Conservation (phyloP, 2,888 invertebrate species). For the Artemia sp. region DNA sequence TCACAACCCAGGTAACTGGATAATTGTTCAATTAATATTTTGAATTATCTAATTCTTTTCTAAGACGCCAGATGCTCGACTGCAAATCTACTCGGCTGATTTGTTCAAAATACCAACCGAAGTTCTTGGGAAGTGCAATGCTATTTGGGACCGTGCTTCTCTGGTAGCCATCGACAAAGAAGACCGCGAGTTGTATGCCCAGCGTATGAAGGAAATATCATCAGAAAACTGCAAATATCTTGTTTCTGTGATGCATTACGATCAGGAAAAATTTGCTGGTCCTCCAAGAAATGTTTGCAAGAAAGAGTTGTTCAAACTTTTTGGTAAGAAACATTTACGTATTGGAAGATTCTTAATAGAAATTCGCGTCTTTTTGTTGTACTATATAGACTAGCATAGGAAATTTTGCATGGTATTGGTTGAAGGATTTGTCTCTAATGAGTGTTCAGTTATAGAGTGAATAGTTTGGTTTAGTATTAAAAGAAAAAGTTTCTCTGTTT, state of each 20-base stretch:
- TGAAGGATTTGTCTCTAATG: no score
- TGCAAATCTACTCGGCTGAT: constrained; percentile 28
- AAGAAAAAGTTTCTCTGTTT: no score
- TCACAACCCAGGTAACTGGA: no score
- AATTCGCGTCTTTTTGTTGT: no score
- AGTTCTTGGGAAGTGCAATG: constrained; percentile 27
- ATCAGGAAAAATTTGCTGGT: constrained; percentile 20
- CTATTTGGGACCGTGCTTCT: constrained; percentile 29
- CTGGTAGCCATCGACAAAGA: constrained; percentile 26
- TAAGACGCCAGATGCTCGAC: constrained; percentile 25
- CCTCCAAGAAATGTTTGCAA: constrained; percentile 21
- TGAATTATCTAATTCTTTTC: constrained; percentile 20
- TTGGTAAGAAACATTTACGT: constrained; percentile 14
- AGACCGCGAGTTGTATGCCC: constrained; percentile 18
- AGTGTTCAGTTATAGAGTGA: no score
- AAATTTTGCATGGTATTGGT: no score
- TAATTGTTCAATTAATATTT: no score
- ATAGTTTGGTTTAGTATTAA: no score
- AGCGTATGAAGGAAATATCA: constrained; percentile 12
- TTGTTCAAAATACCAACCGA: constrained; percentile 27
- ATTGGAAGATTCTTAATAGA: no score
- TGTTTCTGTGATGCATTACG: constrained; percentile 19
- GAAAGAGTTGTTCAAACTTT: constrained; percentile 18
- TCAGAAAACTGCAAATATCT: constrained; percentile 16
- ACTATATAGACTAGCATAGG: no score